phyloP scores from a whole-genome alignment of 2,888 invertebrate species.

The Doris montereyensis region DNA sequence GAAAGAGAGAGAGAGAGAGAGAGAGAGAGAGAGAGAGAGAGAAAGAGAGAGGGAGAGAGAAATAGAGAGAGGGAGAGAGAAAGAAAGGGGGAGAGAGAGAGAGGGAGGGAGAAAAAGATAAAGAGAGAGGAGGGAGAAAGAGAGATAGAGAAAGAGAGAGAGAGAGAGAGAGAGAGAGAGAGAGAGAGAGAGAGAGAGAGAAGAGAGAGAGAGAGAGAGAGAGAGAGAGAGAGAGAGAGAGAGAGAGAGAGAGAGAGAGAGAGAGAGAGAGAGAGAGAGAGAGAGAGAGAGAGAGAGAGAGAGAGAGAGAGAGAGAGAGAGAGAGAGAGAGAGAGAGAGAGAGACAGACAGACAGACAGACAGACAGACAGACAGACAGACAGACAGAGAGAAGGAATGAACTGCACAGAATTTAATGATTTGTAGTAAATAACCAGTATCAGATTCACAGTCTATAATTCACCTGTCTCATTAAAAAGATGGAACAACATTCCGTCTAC shows the following conservation, averaged over 20 bases:
- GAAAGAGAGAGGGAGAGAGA: neutral
- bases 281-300: neutral
- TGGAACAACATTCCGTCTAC: too few relatives aligned
- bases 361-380: too few relatives aligned
- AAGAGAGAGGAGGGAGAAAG: constrained; percentile 8
- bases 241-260: constrained; percentile 21
- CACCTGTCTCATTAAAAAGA: too few relatives aligned
- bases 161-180: neutral
- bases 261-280: constrained; percentile 9
- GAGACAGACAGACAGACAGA: too few relatives aligned
- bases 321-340: too few relatives aligned
- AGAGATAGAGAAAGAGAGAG: too few relatives aligned
- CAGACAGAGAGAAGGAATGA: too few relatives aligned
- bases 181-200: neutral
- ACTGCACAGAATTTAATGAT: too few relatives aligned
- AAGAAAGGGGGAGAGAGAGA: neutral
- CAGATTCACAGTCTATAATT: too few relatives aligned
- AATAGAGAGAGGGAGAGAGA: too few relatives aligned
- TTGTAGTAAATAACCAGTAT: too few relatives aligned
- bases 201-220: constrained; percentile 6
- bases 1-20: too few relatives aligned
- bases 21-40: neutral
- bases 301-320: neutral
- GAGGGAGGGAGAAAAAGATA: neutral
- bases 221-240: constrained; percentile 15